Evolutionary conservation across 2,888 invertebrate genomes (phyloP).

Genomic region (Pedicia rivosa): DNA sequence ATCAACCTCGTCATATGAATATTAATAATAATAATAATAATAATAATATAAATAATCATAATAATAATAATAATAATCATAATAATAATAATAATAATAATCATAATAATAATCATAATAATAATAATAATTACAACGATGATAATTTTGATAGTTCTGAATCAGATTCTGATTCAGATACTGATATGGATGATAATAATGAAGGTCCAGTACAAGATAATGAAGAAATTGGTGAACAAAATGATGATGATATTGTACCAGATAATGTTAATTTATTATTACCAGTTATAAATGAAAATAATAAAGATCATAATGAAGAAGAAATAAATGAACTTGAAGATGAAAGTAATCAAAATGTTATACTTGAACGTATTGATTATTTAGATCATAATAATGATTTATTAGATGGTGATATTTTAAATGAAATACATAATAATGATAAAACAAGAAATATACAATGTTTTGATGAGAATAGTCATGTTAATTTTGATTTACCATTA

Average conservation of each 20-base stretch:
- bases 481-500: constrained; percentile 8
- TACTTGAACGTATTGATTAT: constrained; percentile 11
- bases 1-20: constrained; percentile 7
- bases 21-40: constrained; percentile 10
- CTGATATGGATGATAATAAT: constrained; percentile 8
- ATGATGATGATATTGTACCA: background rate
- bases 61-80: constrained; percentile 8
- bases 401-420: constrained; percentile 1
- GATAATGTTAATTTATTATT: background rate
- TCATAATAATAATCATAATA: constrained; percentile 5
- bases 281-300: background rate
- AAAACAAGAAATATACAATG: constrained; percentile 6
- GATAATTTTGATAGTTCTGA: constrained; percentile 8
- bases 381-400: constrained; percentile 6
- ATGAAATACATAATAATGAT: constrained; percentile 6
- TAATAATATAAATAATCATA: constrained; percentile 8
- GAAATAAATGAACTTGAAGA: constrained; percentile 8
- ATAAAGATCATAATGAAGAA: constrained; percentile 3
- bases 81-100: constrained; percentile 10
- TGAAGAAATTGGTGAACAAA: constrained; percentile 1
- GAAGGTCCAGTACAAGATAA: background rate
- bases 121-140: constrained; percentile 4
- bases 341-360: constrained; percentile 8
- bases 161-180: constrained; percentile 10
- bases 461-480: constrained; percentile 9